Conservation (phyloP, 2,797 vertebrate species). For the Eidolon dupreanum region DNA sequence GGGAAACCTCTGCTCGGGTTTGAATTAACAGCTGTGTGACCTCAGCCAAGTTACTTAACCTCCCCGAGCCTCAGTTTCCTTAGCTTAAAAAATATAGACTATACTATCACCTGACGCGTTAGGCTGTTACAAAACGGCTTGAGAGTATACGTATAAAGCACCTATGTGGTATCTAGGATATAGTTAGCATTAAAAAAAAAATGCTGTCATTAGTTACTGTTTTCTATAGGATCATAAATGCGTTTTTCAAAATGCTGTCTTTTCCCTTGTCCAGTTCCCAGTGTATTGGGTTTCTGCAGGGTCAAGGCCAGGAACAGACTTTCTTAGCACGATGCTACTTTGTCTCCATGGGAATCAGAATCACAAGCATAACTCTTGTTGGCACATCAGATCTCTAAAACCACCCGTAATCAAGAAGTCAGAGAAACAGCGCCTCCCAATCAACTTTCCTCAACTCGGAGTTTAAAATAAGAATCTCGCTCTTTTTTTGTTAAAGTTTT, state of each 20-base stretch:
- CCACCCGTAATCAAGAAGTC: accelerated
- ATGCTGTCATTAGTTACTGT: accelerated
- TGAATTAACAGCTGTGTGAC: neutral
- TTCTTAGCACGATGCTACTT: neutral
- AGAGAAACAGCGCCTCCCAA: neutral
- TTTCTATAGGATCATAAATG: neutral
- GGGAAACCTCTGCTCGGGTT: too few species aligned
- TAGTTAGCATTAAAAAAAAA: accelerated
- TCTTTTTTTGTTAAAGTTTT: neutral
- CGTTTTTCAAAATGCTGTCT: neutral
- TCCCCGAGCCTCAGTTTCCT: neutral
- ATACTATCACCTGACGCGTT: accelerated
- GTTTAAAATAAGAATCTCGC: neutral
- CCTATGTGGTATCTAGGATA: accelerated
- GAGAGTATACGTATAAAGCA: accelerated
- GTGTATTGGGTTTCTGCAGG: neutral
- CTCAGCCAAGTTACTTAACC: neutral
- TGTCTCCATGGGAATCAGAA: neutral
- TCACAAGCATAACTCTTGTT: accelerated
- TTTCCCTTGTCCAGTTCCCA: too few species aligned
- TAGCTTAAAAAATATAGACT: neutral
- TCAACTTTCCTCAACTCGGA: too few species aligned
- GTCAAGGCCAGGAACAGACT: neutral
- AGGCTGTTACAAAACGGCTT: accelerated
- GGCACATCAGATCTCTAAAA: accelerated